A percentile compares a stretch with the other conserved stretches of the same genome.
Evolutionary conservation across 2,113 vertebrate species (phyloP).

Genomic region (Fregata magnificens): DNA sequence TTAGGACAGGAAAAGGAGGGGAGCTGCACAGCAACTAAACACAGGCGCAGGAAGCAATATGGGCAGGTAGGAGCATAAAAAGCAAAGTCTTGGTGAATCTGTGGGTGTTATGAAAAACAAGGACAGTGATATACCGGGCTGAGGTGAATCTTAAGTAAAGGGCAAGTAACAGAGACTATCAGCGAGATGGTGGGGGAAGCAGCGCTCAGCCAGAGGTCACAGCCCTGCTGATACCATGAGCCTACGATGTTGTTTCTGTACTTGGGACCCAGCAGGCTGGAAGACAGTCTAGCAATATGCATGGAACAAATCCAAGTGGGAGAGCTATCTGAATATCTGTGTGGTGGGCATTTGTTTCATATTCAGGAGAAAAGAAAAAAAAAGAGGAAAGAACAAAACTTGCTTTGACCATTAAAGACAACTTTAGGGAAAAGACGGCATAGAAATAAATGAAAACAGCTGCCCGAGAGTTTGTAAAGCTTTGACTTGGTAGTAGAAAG

Average conservation of each 20-base stretch:
- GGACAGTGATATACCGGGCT: neutral
- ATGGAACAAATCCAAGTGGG: neutral
- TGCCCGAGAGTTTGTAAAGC: neutral
- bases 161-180: neutral
- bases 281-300: neutral
- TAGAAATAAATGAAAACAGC: neutral
- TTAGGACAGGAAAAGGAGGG: neutral
- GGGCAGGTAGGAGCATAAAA: neutral
- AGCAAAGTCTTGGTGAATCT: neutral
- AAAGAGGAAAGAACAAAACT: neutral
- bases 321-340: neutral
- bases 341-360: neutral
- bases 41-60: neutral
- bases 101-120: neutral
- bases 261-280: neutral
- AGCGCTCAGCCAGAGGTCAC: neutral
- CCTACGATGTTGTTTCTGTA: neutral
- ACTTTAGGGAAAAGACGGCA: neutral
- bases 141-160: neutral
- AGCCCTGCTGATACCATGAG: neutral
- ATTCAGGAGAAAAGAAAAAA: neutral
- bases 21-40: neutral
- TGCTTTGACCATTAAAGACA: neutral
- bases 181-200: neutral
- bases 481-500: neutral